Evolutionary conservation across 2,113 vertebrate species (phyloP).

Genomic region (Setophaga petechia): DNA sequence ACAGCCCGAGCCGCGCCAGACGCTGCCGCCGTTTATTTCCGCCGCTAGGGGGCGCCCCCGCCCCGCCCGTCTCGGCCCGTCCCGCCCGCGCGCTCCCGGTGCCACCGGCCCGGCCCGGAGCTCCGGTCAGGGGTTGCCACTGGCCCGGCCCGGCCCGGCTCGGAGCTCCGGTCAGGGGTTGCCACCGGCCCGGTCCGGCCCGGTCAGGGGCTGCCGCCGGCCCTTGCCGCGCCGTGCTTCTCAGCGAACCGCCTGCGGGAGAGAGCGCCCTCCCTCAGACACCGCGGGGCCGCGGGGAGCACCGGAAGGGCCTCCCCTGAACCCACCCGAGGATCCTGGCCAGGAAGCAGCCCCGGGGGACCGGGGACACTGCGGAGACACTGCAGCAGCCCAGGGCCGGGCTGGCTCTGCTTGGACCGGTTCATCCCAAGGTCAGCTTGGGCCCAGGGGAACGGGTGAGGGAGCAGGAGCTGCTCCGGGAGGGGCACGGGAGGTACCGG

Average conservation of each 20-base stretch:
- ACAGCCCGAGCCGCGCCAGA: too few relatives aligned
- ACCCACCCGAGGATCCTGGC: not conserved
- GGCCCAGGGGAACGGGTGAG: not conserved
- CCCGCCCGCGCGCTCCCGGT: not conserved
- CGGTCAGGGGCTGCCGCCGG: not conserved
- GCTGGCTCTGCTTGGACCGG: not conserved
- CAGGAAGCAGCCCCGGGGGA: not conserved
- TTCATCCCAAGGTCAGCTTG: not conserved
- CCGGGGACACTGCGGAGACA: not conserved
- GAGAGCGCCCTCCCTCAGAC: not conserved
- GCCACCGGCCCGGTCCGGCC: not conserved
- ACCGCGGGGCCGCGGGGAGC: not conserved
- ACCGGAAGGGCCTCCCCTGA: not conserved
- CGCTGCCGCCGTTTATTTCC: too few relatives aligned
- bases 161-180: not conserved
- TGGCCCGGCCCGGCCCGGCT: not conserved
- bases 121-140: too few relatives aligned
- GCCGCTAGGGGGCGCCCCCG: too few relatives aligned
- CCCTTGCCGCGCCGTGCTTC: conserved; percentile 21
- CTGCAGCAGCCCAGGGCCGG: not conserved
- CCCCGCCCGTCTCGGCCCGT: too few relatives aligned
- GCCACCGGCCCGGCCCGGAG: not conserved
- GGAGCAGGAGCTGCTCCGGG: not conserved
- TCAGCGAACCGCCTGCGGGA: conserved; percentile 45
- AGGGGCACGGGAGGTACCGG: not conserved